A percentile compares a stretch with the other conserved stretches of the same genome.
These are phyloP conservation scores for Ptychodera flava DNA, from an alignment of 35 echinoderm and acorn worm genomes.

Conservation along the genomic window DNA sequence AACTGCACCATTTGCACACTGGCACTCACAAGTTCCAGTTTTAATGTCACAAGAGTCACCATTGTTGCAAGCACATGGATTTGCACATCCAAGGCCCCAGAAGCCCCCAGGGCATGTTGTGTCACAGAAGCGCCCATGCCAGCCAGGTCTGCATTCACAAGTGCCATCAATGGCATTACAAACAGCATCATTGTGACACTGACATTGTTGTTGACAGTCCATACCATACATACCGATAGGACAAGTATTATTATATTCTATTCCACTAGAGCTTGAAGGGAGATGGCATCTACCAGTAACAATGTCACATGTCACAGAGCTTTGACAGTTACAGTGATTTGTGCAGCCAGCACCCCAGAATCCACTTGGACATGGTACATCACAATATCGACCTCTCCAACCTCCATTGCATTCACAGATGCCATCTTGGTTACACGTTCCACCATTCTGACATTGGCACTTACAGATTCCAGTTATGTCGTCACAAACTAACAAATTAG, in stretches of 20 bases:
- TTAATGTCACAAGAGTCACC: background rate
- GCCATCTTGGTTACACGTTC: constrained; percentile 16
- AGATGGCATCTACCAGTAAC: background rate
- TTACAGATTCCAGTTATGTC: constrained; percentile 5
- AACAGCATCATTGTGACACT: constrained; percentile 12
- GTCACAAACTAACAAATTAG: background rate
- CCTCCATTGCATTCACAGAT: constrained; percentile 58
- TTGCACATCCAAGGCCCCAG: constrained; percentile 36
- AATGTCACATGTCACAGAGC: constrained; percentile 8
- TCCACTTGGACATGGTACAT: constrained; percentile 43
- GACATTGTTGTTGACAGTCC: constrained; percentile 15
- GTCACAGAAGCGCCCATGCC: constrained; percentile 38
- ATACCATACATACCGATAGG: constrained; percentile 5
- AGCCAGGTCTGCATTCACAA: constrained; percentile 28
- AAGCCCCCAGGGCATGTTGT: constrained; percentile 26
- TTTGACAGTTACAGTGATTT: constrained; percentile 38
- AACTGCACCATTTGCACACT: constrained; percentile 11
- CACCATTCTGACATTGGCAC: background rate
- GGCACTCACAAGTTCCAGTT: background rate
- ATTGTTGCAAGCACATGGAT: constrained; percentile 51
- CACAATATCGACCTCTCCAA: constrained; percentile 64
- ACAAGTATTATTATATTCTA: constrained; percentile 43
- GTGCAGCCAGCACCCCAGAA: constrained; percentile 40
- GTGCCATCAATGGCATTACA: background rate
- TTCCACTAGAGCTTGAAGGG: constrained; percentile 21